A percentile compares a stretch with the other conserved stretches of the same genome.
phyloP scores from a whole-genome alignment of 2,888 invertebrate genomes.

The Drosophila suboccidentalis region DNA sequence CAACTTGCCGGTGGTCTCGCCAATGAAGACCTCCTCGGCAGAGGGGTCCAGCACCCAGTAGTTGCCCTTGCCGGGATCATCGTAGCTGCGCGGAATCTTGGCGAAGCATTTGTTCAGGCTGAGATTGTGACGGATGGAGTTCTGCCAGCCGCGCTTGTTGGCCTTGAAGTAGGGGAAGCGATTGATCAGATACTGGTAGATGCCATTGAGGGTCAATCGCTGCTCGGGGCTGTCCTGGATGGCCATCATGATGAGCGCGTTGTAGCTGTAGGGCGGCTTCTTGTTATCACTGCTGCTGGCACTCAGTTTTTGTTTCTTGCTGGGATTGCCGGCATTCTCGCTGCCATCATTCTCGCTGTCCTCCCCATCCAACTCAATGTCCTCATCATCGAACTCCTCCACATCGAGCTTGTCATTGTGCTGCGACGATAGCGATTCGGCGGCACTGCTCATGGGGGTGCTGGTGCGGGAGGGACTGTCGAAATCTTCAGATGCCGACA shows the following conservation, averaged over 20 bases:
- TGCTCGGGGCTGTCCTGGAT: slow-evolving; percentile 97
- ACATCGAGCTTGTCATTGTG: slow-evolving; percentile 58
- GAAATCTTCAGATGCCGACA: slow-evolving; percentile 82
- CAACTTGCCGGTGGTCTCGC: slow-evolving; percentile 98
- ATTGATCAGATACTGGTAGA: slow-evolving; percentile 99
- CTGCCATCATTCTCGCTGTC: slow-evolving; percentile 53
- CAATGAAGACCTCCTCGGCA: slow-evolving; percentile 99
- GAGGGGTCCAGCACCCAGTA: slow-evolving; percentile 99
- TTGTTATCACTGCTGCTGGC: slow-evolving; percentile 87
- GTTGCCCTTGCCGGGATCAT: slow-evolving; percentile 99
- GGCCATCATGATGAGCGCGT: slow-evolving; percentile 99
- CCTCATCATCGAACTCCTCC: slow-evolving; percentile 64
- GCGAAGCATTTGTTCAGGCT: slow-evolving; percentile 99
- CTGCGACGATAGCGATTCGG: slow-evolving; percentile 78
- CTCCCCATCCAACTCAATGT: slow-evolving; percentile 71
- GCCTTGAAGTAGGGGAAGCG: slow-evolving; percentile 99
- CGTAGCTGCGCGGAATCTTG: slow-evolving; percentile 98
- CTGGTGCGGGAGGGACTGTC: slow-evolving; percentile 83
- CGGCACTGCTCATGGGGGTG: slow-evolving; percentile 84
- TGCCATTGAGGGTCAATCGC: slow-evolving; percentile 96
- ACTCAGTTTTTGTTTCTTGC: slow-evolving; percentile 64
- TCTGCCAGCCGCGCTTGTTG: slow-evolving; percentile 99
- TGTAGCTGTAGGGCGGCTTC: slow-evolving; percentile 99
- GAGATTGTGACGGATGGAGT: slow-evolving; percentile 98
- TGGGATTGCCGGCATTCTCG: slow-evolving; percentile 60